Conservation (phyloP, 2,113 vertebrate genomes). For the Peromyscus leucopus region DNA sequence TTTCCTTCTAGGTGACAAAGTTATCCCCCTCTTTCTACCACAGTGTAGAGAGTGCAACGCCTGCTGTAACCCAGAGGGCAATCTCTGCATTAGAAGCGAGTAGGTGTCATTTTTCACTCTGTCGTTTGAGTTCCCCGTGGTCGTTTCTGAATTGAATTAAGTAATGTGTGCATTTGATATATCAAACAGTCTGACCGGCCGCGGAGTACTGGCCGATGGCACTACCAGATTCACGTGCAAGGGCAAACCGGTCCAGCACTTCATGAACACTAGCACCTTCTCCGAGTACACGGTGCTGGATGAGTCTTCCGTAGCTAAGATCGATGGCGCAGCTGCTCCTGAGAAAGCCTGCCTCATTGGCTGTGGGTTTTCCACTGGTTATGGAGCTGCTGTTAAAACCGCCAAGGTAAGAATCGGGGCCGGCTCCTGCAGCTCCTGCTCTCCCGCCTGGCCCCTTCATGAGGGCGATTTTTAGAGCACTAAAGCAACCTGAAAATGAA, state of each 20-base stretch:
- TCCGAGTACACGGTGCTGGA: slow-evolving; percentile 37
- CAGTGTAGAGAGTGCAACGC: slow-evolving; percentile 90
- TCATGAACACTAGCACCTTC: slow-evolving; percentile 54
- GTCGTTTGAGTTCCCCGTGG: neutral
- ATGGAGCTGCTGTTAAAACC: slow-evolving; percentile 62
- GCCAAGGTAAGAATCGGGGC: slow-evolving; percentile 42
- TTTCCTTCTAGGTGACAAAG: slow-evolving; percentile 89
- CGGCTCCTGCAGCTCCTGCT: neutral
- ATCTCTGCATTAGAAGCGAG: slow-evolving; percentile 90
- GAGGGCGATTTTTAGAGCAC: neutral
- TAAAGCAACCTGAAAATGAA: neutral
- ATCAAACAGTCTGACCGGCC: neutral
- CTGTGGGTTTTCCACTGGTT: slow-evolving; percentile 64
- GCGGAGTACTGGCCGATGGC: slow-evolving; percentile 42
- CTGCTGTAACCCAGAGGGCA: slow-evolving; percentile 89
- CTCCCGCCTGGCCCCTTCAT: neutral
- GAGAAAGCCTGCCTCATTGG: slow-evolving; percentile 67
- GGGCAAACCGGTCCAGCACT: slow-evolving; percentile 48
- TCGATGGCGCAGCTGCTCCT: neutral
- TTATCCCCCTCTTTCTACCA: slow-evolving; percentile 90
- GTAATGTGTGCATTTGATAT: neutral
- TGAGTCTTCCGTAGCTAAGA: neutral
- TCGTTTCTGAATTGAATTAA: neutral
- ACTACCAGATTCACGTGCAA: slow-evolving; percentile 48
- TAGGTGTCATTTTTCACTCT: slow-evolving; percentile 78